Base-by-base conservation (phyloP, 2,888 invertebrate species). In the Eilema caniola region DNA sequence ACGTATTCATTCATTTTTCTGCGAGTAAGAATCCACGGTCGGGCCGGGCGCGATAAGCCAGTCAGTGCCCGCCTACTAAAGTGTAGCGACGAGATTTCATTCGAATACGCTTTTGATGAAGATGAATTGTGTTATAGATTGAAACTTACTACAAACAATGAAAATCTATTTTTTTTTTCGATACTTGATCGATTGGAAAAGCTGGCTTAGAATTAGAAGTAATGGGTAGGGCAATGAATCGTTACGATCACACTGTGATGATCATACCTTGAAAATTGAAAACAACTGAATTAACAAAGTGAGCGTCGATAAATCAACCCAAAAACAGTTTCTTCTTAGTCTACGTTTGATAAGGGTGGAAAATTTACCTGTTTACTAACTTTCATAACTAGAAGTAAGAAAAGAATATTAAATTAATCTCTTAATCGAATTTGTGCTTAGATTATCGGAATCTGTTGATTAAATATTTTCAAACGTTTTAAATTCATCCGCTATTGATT, bases 1-100 rank as follows among this genome's bases (percentile, higher is more conserved):
- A 76, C 77, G 76, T 74, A 74, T 79, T 84, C 85, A 85, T 84
- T 85, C 84, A 85, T 80, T 83, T 83, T 80, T 79, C 76, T 78
- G 75, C 73, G 75, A 78, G 77, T 68, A 76, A 77, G 72, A 71
- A 66, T 72, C 73, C 72, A 74, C 71, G 75, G 76, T 77, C 73
- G 80, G 76, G 74, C 77, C 74, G 81, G 76, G 74, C 62, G 73
- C 72, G 81, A 81, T 82, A 83, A 82, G 79, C 83, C 78, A 74
- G 70, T 71, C 72, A 72, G 70, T 73, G 71, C 70, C 74, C 74
- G 73, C 78, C 78, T 73, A 73, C 75, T 67, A 65, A 41, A 63
- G 56, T 62, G 60, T 72, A 69, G 67, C 73, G 72, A 75, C 67
- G 73, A 60, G 63, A 77, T 76, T 80, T 74, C 71, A 81, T 80